A percentile compares a stretch with the other conserved stretches of the same genome.
Evolutionary conservation across 2,888 invertebrate genomes (phyloP).

Genomic region (Standfussiana lucernea): DNA sequence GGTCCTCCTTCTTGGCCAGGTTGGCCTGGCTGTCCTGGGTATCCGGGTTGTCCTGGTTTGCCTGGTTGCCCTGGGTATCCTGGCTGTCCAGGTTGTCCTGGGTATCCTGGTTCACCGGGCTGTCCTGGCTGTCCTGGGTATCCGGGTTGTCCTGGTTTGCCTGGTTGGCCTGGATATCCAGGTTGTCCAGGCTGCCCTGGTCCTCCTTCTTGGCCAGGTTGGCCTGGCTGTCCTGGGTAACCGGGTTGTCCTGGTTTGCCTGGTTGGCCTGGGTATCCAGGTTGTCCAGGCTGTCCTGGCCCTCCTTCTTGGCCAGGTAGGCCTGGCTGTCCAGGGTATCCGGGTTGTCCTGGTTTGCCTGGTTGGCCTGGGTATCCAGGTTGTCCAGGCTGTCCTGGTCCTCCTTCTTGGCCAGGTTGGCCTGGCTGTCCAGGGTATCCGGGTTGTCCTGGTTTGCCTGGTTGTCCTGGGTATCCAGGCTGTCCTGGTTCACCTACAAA

Average conservation of each 20-base stretch:
- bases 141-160: conserved; percentile 58
- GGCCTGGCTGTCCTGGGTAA: no score
- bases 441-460: conserved; percentile 66
- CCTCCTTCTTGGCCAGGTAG: no score
- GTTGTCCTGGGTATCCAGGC: conserved; percentile 68
- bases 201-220: no score
- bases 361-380: conserved; percentile 55
- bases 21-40: conserved; percentile 64
- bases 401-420: conserved; percentile 79
- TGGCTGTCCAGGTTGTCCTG: conserved; percentile 68
- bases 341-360: conserved; percentile 46
- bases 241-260: no score
- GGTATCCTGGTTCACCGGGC: conserved; percentile 53
- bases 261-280: no score
- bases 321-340: no score
- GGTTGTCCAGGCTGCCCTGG: conserved; percentile 10
- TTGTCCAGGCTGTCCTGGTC: conserved; percentile 41
- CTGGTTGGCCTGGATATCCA: conserved; percentile 74
- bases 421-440: conserved; percentile 69
- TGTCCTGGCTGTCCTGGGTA: conserved; percentile 63
- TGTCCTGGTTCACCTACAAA: conserved; percentile 59
- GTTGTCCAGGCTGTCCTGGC: no score
- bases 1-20: conserved; percentile 1
- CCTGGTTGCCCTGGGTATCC: conserved; percentile 50
- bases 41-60: conserved; percentile 67